Base-by-base conservation (phyloP, 2,797 vertebrate genomes). In the Artibeus jamaicensis region DNA sequence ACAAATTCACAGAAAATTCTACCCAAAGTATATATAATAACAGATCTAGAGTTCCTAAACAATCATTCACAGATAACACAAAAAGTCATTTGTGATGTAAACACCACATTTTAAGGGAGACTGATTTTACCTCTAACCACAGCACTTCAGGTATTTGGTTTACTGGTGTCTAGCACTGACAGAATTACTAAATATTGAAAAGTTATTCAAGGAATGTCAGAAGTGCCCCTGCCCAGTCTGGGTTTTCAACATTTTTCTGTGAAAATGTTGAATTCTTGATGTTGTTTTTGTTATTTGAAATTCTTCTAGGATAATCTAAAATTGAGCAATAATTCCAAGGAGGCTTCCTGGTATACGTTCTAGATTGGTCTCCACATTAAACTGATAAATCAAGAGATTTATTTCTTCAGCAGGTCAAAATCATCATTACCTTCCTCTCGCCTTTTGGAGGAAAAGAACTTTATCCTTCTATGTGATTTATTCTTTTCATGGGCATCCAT, bases 401-500 rank as follows among this genome's bases (percentile, higher is more conserved):
- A 29, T 89, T 96, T 93, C 77, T 71, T 85, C 67, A 16, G 48
- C 34, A 10, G 67, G 91, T 97, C 97, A 94, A 93, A 98, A 95
- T 79, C 70, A 78, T 96, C 32, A 34, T 90, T 76, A 93, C 70
- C 62, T 94, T 93, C 79, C 34, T 96, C 96, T 91, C 67, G 78
- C 91, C 83, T 91, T 93, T 95, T 71, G 92, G 86, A 86, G 76
- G 91, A 68, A 97, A 95, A 96, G 95, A 96, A 98, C 94, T 97
- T 96, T 74, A 88, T 95, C 96, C 97, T 98, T 97, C 95, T 85
- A 50, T 86, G 95, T 94, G 88, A 98, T 97, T 98, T 97, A 92
- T 96, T 97, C 97, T 97, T 97, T 96, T 97, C 96, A 94, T 91
- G 97, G 97, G 94, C 97, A 98, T 94, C 97, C 86, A 97, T 98